phyloP scores from a whole-genome alignment of 2,113 vertebrate genomes.

The Stegostoma tigrinum region DNA sequence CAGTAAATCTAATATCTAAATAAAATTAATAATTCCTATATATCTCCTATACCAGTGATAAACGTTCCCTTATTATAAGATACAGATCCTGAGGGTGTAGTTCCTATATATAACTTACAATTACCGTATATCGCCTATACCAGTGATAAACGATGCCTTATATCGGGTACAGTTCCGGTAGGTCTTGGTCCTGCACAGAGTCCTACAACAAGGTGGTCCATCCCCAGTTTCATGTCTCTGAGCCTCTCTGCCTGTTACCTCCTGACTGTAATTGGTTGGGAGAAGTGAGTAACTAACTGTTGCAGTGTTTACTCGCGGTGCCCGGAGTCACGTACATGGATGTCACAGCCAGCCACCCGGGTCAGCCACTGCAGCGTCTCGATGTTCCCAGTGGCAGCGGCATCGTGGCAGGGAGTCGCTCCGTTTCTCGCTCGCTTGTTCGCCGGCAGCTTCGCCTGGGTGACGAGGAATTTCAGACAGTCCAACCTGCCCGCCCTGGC shows the following conservation, averaged over 20 bases:
- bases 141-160: not conserved
- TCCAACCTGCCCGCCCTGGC: constrained; percentile 63
- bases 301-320: not conserved
- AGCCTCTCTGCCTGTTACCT: not conserved
- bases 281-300: not conserved
- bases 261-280: not conserved
- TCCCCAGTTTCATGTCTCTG: not conserved
- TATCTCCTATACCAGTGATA: not conserved
- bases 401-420: constrained; percentile 68
- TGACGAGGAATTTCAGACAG: constrained; percentile 65
- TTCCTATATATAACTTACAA: not conserved
- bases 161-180: not conserved
- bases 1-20: no score
- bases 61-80: not conserved
- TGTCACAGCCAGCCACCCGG: constrained; percentile 49
- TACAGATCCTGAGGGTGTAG: not conserved
- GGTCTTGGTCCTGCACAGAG: no score
- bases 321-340: constrained; percentile 52
- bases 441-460: constrained; percentile 51
- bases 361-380: constrained; percentile 50
- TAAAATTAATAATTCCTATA: not conserved
- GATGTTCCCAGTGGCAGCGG: constrained; percentile 64
- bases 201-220: no score
- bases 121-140: not conserved
- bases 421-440: constrained; percentile 62